A percentile compares a stretch with the other conserved stretches of the same genome.
These are phyloP conservation scores for Amia ocellicauda DNA, from an alignment of 2,113 vertebrate species.

Conservation along the genomic window DNA sequence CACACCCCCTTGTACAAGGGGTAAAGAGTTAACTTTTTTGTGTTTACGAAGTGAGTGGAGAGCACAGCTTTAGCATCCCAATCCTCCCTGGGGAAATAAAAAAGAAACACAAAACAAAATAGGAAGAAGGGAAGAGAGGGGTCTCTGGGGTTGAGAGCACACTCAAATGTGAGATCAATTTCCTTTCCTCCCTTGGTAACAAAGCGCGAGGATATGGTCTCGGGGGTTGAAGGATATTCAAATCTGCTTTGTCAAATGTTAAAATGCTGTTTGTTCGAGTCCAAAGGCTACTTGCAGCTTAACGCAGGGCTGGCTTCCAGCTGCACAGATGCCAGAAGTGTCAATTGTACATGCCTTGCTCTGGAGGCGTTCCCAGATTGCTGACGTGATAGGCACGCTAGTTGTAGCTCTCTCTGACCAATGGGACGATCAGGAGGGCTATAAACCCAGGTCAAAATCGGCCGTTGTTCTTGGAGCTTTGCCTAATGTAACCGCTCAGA, in stretches of 20 bases:
- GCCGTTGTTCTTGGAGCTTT: constrained; percentile 8
- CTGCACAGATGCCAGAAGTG: constrained; percentile 15
- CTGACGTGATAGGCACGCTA: neutral
- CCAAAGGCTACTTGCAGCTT: constrained; percentile 7
- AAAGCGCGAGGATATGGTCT: too few species aligned
- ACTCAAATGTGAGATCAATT: neutral
- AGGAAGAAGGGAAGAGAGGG: neutral
- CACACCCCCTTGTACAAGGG: too few species aligned
- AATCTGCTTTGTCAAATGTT: constrained; percentile 15
- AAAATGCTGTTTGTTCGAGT: constrained; percentile 7
- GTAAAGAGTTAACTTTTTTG: too few species aligned
- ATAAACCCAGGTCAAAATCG: neutral
- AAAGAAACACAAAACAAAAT: too few species aligned
- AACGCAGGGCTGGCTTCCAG: constrained; percentile 8
- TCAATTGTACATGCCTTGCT: constrained; percentile 8
- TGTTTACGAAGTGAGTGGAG: too few species aligned
- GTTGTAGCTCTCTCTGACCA: constrained; percentile 9
- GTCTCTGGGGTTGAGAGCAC: neutral
- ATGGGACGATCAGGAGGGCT: neutral
- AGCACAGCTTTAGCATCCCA: too few species aligned
- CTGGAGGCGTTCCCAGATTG: constrained; percentile 10
- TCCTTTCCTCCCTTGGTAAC: too few species aligned
- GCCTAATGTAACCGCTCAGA: constrained; percentile 7
- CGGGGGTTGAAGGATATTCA: constrained; percentile 5
- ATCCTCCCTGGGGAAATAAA: too few species aligned